Evolutionary conservation across 2,797 vertebrate species (phyloP).

Genomic region (Chaenodraco wilsoni): DNA sequence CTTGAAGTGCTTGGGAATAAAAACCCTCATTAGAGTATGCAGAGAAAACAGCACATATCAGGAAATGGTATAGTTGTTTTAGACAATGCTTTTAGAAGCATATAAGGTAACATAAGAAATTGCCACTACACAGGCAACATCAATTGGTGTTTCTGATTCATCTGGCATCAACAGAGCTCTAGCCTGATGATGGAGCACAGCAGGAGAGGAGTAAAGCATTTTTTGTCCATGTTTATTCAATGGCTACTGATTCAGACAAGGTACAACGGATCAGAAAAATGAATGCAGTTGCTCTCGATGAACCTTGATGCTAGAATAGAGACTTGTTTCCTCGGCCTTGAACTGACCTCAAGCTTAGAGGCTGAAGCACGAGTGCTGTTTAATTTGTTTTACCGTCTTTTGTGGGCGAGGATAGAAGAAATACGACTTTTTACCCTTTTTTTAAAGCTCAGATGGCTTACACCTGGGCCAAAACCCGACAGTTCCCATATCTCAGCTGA

Average conservation of each 20-base stretch:
- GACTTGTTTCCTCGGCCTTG: conserved; percentile 19
- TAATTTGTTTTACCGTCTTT: conserved; percentile 28
- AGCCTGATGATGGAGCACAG: conserved; percentile 30
- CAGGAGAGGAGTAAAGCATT: conserved; percentile 42
- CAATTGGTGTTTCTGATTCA: conserved; percentile 61
- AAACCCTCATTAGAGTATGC: no score
- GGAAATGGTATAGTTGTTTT: no score
- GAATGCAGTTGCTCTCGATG: conserved; percentile 11
- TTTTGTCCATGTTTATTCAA: conserved; percentile 16
- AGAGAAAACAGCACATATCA: no score
- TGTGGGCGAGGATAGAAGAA: neutral
- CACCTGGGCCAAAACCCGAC: conserved; percentile 19
- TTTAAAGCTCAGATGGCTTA: conserved; percentile 17
- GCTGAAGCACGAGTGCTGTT: neutral
- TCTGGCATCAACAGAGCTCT: conserved; percentile 30
- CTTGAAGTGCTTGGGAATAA: no score
- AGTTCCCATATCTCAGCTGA: neutral
- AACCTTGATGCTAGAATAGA: conserved; percentile 16
- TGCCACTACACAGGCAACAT: conserved; percentile 12
- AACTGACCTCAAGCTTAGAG: conserved; percentile 22
- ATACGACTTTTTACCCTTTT: conserved; percentile 6
- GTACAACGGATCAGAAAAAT: conserved; percentile 27
- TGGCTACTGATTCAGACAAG: conserved; percentile 26
- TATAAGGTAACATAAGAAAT: no score
- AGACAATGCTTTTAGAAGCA: no score